These are phyloP conservation scores for Nycticorax nycticorax DNA, from an alignment of 2,113 vertebrate genomes.

Conservation along the genomic window DNA sequence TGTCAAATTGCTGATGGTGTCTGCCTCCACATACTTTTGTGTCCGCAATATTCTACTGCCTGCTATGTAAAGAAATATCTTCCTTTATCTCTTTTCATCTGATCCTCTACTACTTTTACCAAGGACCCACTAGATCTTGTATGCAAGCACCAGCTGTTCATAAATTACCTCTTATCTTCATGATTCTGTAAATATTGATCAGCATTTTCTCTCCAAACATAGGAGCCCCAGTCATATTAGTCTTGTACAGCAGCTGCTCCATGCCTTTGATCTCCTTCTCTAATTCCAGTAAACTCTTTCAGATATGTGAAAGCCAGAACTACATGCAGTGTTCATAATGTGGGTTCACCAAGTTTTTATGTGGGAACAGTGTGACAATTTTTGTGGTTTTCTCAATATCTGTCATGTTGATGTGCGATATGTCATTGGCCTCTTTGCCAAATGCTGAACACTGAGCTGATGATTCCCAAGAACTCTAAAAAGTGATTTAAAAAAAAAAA, in stretches of 20 bases:
- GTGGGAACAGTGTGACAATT: background rate
- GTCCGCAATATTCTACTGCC: background rate
- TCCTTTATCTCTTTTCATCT: background rate
- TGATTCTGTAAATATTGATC: background rate
- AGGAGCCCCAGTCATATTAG: background rate
- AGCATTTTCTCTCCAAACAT: background rate
- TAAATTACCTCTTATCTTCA: background rate
- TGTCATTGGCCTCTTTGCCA: background rate
- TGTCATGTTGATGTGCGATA: background rate
- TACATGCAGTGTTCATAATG: background rate
- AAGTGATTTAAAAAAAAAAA: background rate
- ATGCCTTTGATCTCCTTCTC: background rate
- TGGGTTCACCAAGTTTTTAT: background rate
- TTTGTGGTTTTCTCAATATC: background rate
- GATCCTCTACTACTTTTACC: background rate
- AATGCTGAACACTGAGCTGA: background rate
- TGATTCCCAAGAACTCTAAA: background rate
- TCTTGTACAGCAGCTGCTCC: background rate
- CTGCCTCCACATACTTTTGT: background rate
- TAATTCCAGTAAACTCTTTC: background rate
- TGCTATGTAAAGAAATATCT: background rate
- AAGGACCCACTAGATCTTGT: background rate
- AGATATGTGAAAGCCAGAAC: background rate
- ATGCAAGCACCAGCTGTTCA: background rate
- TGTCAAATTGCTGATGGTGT: background rate